Evolutionary conservation across 2,113 vertebrate genomes (phyloP).

Genomic region (Pica pica): DNA sequence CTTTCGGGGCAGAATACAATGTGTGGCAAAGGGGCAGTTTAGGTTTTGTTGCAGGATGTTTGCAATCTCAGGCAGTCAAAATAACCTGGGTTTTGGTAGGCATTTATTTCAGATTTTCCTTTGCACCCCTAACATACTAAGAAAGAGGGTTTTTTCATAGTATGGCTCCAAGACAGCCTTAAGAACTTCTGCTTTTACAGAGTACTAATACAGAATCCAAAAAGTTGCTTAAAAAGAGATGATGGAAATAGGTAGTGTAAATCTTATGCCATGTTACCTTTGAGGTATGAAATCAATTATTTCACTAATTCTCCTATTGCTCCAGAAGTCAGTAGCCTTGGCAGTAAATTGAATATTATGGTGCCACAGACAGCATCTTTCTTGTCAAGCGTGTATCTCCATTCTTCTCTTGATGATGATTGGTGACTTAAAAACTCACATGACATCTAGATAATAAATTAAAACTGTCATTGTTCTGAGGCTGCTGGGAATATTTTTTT

Average conservation of each 20-base stretch:
- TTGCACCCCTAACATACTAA: background rate
- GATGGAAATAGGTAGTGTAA: background rate
- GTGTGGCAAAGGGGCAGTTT: background rate
- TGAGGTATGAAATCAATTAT: constrained; percentile 46
- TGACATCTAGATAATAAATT: constrained; percentile 61
- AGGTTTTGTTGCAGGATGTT: background rate
- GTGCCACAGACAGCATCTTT: constrained; percentile 29
- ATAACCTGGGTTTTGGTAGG: background rate
- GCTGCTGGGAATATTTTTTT: constrained; percentile 7
- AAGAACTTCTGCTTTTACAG: background rate
- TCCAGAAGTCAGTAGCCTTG: constrained; percentile 31
- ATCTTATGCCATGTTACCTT: constrained; percentile 36
- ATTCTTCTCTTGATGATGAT: constrained; percentile 62
- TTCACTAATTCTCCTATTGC: constrained; percentile 21
- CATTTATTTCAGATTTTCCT: background rate
- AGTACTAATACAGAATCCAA: background rate
- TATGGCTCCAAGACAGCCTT: background rate
- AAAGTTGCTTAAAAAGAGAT: background rate
- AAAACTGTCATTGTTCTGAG: constrained; percentile 51
- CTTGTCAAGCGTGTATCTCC: constrained; percentile 38
- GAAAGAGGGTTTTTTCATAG: background rate
- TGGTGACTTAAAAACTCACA: constrained; percentile 60
- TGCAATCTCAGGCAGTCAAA: background rate
- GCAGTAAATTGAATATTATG: constrained; percentile 55
- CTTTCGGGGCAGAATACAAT: background rate